Base-by-base conservation (phyloP, 2,797 vertebrate species). In the Platyrinchus mystaceus region DNA sequence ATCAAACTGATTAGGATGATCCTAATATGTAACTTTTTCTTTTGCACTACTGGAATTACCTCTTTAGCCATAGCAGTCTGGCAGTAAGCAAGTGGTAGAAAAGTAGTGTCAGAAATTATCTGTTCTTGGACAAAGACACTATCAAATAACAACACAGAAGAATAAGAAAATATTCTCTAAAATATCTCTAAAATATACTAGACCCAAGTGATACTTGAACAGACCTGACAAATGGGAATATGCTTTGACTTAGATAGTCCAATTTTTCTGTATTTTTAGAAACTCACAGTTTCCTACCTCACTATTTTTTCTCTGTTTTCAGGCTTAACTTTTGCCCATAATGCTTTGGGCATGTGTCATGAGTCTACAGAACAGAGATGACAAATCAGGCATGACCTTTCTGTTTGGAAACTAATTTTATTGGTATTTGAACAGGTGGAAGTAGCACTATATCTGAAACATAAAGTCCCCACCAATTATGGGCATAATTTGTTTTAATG, bases 361-460 rank as follows among this genome's bases (percentile, higher is more conserved):
- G 37, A 67, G 11, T 80, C 52, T 74, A 69, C 17, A 76, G 47
- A 87, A 69, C 1, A 12, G 28, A 90, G 53, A 84, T 37, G 64
- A 93, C 52, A 92, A 92, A 94, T 44, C 4, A 7, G 63, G 70
- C 28, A 83, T 64, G n/a, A 85, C 58, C 43, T 90, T 93, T 94
- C 37, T 53, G 28, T 81, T 75, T 36, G 41, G 68, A 87, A 96
- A 83, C 89, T 74, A 90, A 56, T 76, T 70, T 77, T 80, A 83
- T 30, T 85, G 34, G 16, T 36, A 84, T 68, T 75, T 60, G 49
- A 28, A 82, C 53, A 85, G 73, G 64, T 77, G 56, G 66, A 91
- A 77, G 15, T 63, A 91, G 60, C 2, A 9, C 21, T 60, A 4
- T 74, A 77, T 70, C 2, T 5, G 56, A 89, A 87, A 77, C 34